Percentiles rank a stretch among this genome's conserved stretches.
These are phyloP conservation scores for Dreissena rostriformis DNA, from an alignment of 1,140 invertebrate species.

Conservation along the genomic window DNA sequence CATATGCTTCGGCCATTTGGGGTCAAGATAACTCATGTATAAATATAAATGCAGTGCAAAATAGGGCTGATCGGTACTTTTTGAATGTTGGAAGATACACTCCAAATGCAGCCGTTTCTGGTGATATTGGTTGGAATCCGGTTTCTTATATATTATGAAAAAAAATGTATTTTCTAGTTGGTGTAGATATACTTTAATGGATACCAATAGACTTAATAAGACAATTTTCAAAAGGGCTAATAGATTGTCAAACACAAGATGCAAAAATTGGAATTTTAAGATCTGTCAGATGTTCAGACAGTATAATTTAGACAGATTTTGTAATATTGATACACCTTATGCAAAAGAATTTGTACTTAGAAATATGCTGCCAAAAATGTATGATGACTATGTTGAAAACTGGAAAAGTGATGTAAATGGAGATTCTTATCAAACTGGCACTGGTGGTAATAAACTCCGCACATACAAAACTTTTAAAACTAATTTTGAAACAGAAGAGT, in stretches of 20 bases:
- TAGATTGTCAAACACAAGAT: not conserved
- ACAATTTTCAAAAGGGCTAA: constrained; percentile 7
- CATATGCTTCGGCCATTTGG: constrained; percentile 48
- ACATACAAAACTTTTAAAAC: too few species aligned
- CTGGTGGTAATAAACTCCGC: too few species aligned
- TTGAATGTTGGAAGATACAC: constrained; percentile 40
- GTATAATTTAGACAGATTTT: not conserved
- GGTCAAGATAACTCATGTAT: constrained; percentile 32
- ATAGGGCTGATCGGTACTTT: constrained; percentile 47
- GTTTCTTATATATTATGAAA: not conserved
- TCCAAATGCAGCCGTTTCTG: constrained; percentile 11
- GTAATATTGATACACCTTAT: constrained; percentile 4
- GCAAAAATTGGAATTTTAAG: constrained; percentile 20
- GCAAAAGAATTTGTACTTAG: too few species aligned
- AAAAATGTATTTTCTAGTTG: not conserved
- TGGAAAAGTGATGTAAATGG: too few species aligned
- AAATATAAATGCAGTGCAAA: constrained; percentile 30
- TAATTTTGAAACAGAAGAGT: too few species aligned
- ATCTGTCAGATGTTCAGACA: not conserved
- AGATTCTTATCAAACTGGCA: too few species aligned
- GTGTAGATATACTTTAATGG: constrained; percentile 2
- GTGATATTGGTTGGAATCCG: constrained; percentile 23
- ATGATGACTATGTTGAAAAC: too few species aligned
- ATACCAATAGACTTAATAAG: constrained; percentile 1
- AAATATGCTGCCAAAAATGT: too few species aligned